phyloP scores from a whole-genome alignment of 2,888 invertebrate species.

The Aplocera efformata region DNA sequence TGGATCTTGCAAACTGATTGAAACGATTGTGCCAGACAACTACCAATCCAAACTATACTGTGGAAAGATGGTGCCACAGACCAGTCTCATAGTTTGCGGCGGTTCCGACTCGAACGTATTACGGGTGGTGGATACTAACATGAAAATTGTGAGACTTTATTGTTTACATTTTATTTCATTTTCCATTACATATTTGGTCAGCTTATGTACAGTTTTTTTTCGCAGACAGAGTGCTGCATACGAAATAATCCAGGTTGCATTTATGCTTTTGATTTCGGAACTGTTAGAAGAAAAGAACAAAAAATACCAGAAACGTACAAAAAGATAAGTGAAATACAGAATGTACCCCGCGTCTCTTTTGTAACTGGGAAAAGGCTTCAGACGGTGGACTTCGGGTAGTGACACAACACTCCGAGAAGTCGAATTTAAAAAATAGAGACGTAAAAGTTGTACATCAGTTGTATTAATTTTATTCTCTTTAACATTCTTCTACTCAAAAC shows the following conservation, averaged over 20 bases:
- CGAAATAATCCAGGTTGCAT: constrained; percentile 78
- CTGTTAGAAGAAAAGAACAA: constrained; percentile 58
- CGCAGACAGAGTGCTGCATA: constrained; percentile 78
- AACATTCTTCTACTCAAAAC: constrained; percentile 74
- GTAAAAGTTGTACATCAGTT: constrained; percentile 75
- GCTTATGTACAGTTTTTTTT: constrained; percentile 19
- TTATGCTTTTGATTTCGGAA: constrained; percentile 79
- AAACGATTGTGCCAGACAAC: constrained; percentile 78
- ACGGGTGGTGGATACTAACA: constrained; percentile 80
- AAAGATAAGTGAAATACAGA: constrained; percentile 56
- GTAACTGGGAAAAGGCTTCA: constrained; percentile 78
- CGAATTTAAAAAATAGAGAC: constrained; percentile 45
- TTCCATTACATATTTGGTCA: background rate
- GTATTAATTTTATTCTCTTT: constrained; percentile 74
- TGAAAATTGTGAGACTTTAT: constrained; percentile 73
- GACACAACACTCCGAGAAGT: background rate
- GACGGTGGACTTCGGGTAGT: constrained; percentile 76
- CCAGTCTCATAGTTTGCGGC: constrained; percentile 80
- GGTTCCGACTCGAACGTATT: constrained; percentile 82
- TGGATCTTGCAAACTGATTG: constrained; percentile 81
- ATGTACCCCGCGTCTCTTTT: constrained; percentile 77
- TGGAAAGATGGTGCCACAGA: constrained; percentile 79
- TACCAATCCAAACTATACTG: constrained; percentile 80
- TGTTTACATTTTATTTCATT: background rate
- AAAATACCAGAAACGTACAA: constrained; percentile 50